Base-by-base conservation (phyloP, 2,888 invertebrate species). In the Eupithecia abbreviata region DNA sequence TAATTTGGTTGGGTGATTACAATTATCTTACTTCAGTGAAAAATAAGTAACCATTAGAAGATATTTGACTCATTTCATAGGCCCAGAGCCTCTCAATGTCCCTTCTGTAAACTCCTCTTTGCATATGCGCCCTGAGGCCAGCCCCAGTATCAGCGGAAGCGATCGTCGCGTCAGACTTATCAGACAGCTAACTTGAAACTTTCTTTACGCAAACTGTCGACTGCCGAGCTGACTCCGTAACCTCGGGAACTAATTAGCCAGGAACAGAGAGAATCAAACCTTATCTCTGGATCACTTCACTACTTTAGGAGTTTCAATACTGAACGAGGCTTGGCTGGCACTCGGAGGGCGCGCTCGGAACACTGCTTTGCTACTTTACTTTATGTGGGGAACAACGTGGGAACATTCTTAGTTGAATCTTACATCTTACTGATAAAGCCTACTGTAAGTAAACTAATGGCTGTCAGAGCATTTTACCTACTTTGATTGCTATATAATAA, bases 191-290 rank as follows among this genome's bases (percentile, higher is more conserved):
- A 76, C 81, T 80, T 72, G 66, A 75, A 77, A 80, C 79, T 81
- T 81, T 82, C 81, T 77, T 78, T 78, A 72, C 80, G 77, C 73
- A 66, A 80, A 78, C 77, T 78, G 75, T 76, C 74, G 74, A 73
- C 76, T 73, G 75, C 65, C 74, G 72, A 71, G 75, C 78, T 73
- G 76, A 74, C 79, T 77, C 68, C 74, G 75, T 69, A 72, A 78
- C 77, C 77, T 72, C 69, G 72, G 73, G 65, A 80, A 80, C 73
- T 82, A 80, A 82, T 82, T 80, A 79, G 79, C 72, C 68, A 55
- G 65, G 70, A 68, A n/a, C 47, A 18, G 45, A 10, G 69, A n/a
- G 47, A 49, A 49, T 30, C 47, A 69, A 69, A 69, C 47, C 47
- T 69, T 69, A 69, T 69, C 69, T 69, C n/a, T 1, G 47, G 49